Evolutionary conservation across 2,113 vertebrate species (phyloP).

Genomic region (Melospiza melodia): DNA sequence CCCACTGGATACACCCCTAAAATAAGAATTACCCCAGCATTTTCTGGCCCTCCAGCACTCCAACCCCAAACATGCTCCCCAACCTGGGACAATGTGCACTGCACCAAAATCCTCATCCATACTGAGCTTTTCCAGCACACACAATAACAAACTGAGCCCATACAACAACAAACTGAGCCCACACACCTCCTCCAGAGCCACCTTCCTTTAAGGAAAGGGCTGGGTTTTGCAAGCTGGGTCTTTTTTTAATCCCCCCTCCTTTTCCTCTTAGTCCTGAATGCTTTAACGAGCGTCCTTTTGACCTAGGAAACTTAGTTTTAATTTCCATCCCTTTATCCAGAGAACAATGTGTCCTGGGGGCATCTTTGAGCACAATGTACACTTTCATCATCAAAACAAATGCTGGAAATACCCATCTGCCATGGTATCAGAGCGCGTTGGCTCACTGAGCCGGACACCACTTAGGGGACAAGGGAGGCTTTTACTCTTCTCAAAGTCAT

Average conservation of each 20-base stretch:
- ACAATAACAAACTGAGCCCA: background rate
- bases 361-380: conserved; percentile 63
- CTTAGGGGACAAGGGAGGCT: conserved; percentile 56
- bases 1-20: background rate
- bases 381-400: conserved; percentile 68
- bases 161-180: background rate
- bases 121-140: background rate
- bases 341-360: conserved; percentile 69
- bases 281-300: conserved; percentile 51
- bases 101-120: background rate
- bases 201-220: background rate
- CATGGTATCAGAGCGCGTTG: conserved; percentile 23
- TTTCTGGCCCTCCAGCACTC: too few species aligned
- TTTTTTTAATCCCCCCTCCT: background rate
- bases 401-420: conserved; percentile 66
- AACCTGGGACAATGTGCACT: accelerated
- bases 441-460: conserved; percentile 64
- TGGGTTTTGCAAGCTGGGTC: background rate
- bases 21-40: background rate
- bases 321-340: conserved; percentile 51
- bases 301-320: conserved; percentile 63
- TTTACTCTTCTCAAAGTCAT: conserved; percentile 64
- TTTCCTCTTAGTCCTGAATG: background rate
- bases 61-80: background rate
- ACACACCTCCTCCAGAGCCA: background rate